Conservation (phyloP, 1,140 invertebrate species). For the Pseudoatta argentina region DNA sequence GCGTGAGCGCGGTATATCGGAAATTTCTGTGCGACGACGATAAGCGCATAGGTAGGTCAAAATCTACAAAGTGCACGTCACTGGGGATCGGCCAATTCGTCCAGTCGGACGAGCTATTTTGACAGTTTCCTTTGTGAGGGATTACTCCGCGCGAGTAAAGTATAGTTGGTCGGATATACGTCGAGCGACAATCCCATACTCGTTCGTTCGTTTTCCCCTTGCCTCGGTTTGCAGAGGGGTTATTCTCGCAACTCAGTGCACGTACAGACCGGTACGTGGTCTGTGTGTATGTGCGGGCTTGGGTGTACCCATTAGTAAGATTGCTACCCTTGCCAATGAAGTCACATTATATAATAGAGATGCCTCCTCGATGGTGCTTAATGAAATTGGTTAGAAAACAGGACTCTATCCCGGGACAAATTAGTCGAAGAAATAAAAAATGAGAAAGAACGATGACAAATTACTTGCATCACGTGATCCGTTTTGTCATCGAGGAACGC, state of each 20-base stretch:
- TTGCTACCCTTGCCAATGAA: constrained; percentile 77
- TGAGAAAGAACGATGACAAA: constrained; percentile 45
- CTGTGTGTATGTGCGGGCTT: constrained; percentile 52
- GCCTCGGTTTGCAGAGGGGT: neutral
- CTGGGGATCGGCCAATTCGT: neutral
- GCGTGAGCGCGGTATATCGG: constrained; percentile 44
- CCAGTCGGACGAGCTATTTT: constrained; percentile 42
- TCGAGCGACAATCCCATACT: constrained; percentile 55
- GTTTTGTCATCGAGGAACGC: neutral
- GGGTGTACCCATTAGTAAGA: constrained; percentile 78
- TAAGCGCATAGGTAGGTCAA: constrained; percentile 56
- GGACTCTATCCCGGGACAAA: constrained; percentile 62
- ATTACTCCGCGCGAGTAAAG: constrained; percentile 50
- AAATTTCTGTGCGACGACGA: constrained; percentile 55
- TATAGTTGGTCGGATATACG: constrained; percentile 51
- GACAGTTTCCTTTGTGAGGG: constrained; percentile 60
- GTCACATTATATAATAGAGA: constrained; percentile 77
- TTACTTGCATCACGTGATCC: constrained; percentile 50
- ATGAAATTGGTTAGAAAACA: constrained; percentile 80
- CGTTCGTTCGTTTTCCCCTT: constrained; percentile 12
- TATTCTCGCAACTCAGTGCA: constrained; percentile 47
- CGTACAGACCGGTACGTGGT: constrained; percentile 31
- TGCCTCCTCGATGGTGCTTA: constrained; percentile 75
- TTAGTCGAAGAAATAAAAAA: constrained; percentile 66
- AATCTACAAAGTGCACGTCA: constrained; percentile 33